A percentile compares a stretch with the other conserved stretches of the same genome.
These are phyloP conservation scores for Sapajus apella DNA, from an alignment of 2,113 vertebrate genomes.

Conservation along the genomic window DNA sequence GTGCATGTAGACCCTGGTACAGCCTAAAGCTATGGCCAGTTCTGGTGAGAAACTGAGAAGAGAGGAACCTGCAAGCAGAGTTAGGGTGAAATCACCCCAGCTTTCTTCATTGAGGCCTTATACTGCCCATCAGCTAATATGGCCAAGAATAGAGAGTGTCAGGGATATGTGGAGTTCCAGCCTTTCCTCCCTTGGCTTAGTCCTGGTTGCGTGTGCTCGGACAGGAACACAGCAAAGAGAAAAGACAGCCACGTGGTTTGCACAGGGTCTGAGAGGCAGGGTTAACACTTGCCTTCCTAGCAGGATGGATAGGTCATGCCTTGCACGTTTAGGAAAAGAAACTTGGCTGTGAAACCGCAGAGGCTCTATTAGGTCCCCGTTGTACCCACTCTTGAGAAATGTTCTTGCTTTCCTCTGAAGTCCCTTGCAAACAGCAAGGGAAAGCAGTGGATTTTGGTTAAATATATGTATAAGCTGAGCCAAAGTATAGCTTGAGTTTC, in stretches of 20 bases:
- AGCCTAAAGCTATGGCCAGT: not conserved
- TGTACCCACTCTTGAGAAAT: not conserved
- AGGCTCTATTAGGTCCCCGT: not conserved
- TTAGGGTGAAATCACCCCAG: not conserved
- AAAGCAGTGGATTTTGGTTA: too few species aligned
- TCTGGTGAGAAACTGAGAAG: not conserved
- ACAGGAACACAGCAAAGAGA: not conserved
- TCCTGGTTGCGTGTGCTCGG: not conserved
- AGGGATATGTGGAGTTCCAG: not conserved
- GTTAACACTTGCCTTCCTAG: not conserved
- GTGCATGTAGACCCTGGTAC: not conserved
- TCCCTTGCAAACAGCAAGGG: too few species aligned
- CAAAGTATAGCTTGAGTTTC: too few species aligned
- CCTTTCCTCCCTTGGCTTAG: not conserved
- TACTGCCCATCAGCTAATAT: not conserved
- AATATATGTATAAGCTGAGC: rapidly evolving
- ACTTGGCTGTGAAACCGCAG: not conserved
- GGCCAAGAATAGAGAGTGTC: not conserved
- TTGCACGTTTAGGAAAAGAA: not conserved
- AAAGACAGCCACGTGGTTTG: not conserved
- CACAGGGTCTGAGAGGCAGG: not conserved
- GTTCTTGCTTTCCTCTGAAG: not conserved
- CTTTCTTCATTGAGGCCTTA: not conserved
- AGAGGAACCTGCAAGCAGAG: not conserved
- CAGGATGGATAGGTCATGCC: too few species aligned